These are phyloP conservation scores for Tapera naevia DNA, from an alignment of 2,797 vertebrate genomes.

Conservation along the genomic window DNA sequence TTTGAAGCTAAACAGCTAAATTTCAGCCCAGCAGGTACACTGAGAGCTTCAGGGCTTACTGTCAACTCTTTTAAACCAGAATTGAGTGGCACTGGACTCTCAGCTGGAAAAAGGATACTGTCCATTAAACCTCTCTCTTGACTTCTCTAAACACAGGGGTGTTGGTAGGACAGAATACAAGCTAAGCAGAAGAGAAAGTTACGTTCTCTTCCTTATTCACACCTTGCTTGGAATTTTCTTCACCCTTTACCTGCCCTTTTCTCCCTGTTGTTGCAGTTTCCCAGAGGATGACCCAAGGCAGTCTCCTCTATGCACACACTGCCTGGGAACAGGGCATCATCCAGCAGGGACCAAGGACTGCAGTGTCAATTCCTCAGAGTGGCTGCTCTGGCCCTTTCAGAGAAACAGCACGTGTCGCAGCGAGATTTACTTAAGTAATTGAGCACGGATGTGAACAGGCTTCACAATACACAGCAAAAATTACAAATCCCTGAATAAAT, in stretches of 20 bases:
- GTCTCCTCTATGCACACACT: not conserved
- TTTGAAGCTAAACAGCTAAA: not conserved
- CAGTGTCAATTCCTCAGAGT: not conserved
- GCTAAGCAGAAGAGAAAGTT: not conserved
- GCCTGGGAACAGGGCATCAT: not conserved
- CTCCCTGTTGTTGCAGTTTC: not conserved
- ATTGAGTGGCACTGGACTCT: accelerated
- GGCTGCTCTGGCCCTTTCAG: not conserved
- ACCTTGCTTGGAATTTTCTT: not conserved
- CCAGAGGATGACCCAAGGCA: not conserved
- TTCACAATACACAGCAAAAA: slow-evolving; percentile 22
- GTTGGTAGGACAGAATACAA: not conserved
- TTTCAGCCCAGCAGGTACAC: not conserved
- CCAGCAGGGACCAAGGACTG: not conserved
- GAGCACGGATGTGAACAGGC: not conserved
- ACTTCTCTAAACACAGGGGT: not conserved
- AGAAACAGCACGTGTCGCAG: accelerated
- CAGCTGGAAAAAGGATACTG: not conserved
- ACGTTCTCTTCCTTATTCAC: not conserved
- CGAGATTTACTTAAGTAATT: not conserved
- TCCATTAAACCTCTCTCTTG: not conserved
- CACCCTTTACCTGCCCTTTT: not conserved
- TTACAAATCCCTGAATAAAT: slow-evolving; percentile 52
- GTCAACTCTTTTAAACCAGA: not conserved
- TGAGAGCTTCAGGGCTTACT: not conserved